Evolutionary conservation across 1,140 invertebrate species (phyloP).

Genomic region (Drosophila sechellia): DNA sequence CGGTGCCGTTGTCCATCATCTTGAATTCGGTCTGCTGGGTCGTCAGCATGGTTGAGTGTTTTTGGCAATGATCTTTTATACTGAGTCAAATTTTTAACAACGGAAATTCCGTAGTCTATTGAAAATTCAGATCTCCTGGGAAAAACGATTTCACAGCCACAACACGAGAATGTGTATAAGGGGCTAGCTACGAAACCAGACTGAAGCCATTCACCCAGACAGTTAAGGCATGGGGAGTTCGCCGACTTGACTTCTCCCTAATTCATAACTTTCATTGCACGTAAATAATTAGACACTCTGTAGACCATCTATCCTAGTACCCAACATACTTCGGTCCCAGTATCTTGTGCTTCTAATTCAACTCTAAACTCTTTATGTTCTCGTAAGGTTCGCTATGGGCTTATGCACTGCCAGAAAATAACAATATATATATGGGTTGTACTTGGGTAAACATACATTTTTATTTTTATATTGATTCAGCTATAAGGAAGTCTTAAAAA

Average conservation of each 20-base stretch:
- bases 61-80: background rate
- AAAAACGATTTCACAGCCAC: slow-evolving; percentile 41
- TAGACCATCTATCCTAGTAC: slow-evolving; percentile 30
- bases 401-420: background rate
- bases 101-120: slow-evolving; percentile 1
- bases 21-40: slow-evolving; percentile 49
- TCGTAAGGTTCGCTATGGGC: slow-evolving; percentile 9
- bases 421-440: background rate
- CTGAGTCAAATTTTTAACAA: slow-evolving; percentile 26
- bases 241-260: background rate
- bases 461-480: too few species aligned
- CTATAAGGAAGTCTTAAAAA: too few species aligned
- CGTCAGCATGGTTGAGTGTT: slow-evolving; percentile 31
- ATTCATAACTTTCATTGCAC: slow-evolving; percentile 52
- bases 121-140: slow-evolving; percentile 37
- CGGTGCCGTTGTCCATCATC: slow-evolving; percentile 46
- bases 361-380: slow-evolving; percentile 68
- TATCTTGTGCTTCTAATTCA: slow-evolving; percentile 28
- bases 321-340: background rate
- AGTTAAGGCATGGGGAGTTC: slow-evolving; percentile 16
- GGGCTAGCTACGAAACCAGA: slow-evolving; percentile 23
- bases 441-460: background rate
- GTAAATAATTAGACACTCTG: slow-evolving; percentile 60
- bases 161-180: slow-evolving; percentile 40
- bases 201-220: slow-evolving; percentile 5